Conservation (phyloP, 2,888 invertebrate species). For the Phania funesta region DNA sequence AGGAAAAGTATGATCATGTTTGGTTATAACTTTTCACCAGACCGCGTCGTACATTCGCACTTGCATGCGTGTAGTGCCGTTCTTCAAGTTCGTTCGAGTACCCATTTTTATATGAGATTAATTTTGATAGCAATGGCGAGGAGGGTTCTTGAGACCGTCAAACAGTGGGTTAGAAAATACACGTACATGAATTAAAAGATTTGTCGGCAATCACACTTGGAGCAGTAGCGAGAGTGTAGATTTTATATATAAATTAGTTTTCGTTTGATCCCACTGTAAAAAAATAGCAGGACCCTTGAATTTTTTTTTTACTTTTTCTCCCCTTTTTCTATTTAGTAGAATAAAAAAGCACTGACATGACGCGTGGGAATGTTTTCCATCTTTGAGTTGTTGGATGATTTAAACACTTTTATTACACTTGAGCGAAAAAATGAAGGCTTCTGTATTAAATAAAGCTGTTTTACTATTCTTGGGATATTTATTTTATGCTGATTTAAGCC, state of each 20-base stretch:
- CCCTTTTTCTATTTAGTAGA: not conserved
- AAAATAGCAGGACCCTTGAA: conserved; percentile 6
- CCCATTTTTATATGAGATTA: not conserved
- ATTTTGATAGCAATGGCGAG: conserved; percentile 5
- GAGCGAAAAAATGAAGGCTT: not conserved
- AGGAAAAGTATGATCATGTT: conserved; percentile 29
- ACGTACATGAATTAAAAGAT: not conserved
- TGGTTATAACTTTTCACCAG: conserved; percentile 26
- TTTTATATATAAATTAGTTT: too few species aligned
- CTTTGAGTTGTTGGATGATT: conserved; percentile 2
- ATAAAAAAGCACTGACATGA: conserved; percentile 7
- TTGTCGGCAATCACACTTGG: too few species aligned
- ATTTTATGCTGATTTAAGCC: conserved; percentile 20
- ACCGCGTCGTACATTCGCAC: not conserved
- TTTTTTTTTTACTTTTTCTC: not conserved
- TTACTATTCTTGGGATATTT: not conserved
- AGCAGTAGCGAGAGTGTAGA: not conserved
- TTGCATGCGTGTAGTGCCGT: not conserved
- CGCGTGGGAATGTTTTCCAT: conserved; percentile 47
- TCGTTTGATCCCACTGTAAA: conserved; percentile 8
- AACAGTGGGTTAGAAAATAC: conserved; percentile 19
- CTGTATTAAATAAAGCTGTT: conserved; percentile 12
- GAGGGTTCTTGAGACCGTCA: conserved; percentile 5
- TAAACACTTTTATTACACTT: conserved; percentile 48
- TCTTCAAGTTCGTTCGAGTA: too few species aligned